A percentile compares a stretch with the other conserved stretches of the same genome.
These are phyloP conservation scores for Helogale parvula DNA, from an alignment of 2,113 vertebrate species.

Conservation along the genomic window DNA sequence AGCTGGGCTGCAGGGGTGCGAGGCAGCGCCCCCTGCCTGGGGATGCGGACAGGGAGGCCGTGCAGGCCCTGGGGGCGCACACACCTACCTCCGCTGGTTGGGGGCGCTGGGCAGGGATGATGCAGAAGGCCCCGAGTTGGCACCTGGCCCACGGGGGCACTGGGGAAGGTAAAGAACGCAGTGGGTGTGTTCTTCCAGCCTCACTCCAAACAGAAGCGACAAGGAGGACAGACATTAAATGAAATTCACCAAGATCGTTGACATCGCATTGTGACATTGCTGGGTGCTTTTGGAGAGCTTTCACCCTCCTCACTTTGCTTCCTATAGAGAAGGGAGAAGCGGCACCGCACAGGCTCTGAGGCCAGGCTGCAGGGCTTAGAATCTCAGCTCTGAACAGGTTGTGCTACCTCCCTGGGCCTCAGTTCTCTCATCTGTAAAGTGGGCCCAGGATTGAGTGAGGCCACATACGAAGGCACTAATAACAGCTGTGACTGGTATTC, in stretches of 20 bases:
- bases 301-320: neutral
- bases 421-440: neutral
- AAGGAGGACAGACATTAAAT: neutral
- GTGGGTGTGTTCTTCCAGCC: fast-evolving
- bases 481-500: neutral
- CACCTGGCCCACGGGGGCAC: neutral
- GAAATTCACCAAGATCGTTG: neutral
- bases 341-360: neutral
- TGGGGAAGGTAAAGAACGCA: neutral
- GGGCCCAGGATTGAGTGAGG: neutral
- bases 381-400: neutral
- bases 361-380: neutral
- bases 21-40: neutral
- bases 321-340: neutral
- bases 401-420: neutral
- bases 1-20: fast-evolving
- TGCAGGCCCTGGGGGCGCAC: fast-evolving
- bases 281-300: neutral
- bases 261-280: fast-evolving
- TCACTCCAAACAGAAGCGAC: neutral
- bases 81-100: neutral
- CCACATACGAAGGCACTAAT: neutral
- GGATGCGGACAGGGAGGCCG: neutral
- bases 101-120: neutral
- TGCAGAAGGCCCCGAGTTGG: neutral